These are phyloP conservation scores for Epinephelus coioides DNA, from an alignment of 2,797 vertebrate genomes.

Conservation along the genomic window DNA sequence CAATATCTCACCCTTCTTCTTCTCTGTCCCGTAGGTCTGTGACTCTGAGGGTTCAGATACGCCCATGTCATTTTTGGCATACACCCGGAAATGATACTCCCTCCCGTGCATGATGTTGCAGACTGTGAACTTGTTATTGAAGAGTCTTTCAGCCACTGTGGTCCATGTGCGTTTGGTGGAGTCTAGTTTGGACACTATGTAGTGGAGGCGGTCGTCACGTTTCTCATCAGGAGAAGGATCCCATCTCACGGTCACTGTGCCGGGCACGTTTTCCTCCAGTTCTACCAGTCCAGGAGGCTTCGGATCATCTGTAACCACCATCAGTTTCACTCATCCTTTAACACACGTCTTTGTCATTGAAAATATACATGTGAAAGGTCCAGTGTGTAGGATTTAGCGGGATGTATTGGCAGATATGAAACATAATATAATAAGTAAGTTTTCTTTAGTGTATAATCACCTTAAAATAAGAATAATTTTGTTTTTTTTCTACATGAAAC, in stretches of 20 bases:
- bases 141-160: constrained; percentile 85
- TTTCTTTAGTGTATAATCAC: no score
- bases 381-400: no score
- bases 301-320: constrained; percentile 84
- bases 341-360: not conserved
- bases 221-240: constrained; percentile 90
- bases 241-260: constrained; percentile 90
- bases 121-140: constrained; percentile 90
- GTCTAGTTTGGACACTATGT: constrained; percentile 87
- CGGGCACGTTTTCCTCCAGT: constrained; percentile 89
- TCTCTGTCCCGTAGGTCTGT: constrained; percentile 85
- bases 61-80: constrained; percentile 91
- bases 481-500: no score
- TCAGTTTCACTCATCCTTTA: not conserved
- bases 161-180: constrained; percentile 84
- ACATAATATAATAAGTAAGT: no score
- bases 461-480: no score
- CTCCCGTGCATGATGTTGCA: constrained; percentile 86
- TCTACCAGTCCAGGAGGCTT: constrained; percentile 86
- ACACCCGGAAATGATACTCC: constrained; percentile 90
- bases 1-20: constrained; percentile 77
- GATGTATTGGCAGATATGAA: no score
- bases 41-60: constrained; percentile 88
- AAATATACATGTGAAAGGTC: not conserved
- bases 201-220: constrained; percentile 85